Base-by-base conservation (phyloP, 1,140 invertebrate species). In the Hetaerina americana region DNA sequence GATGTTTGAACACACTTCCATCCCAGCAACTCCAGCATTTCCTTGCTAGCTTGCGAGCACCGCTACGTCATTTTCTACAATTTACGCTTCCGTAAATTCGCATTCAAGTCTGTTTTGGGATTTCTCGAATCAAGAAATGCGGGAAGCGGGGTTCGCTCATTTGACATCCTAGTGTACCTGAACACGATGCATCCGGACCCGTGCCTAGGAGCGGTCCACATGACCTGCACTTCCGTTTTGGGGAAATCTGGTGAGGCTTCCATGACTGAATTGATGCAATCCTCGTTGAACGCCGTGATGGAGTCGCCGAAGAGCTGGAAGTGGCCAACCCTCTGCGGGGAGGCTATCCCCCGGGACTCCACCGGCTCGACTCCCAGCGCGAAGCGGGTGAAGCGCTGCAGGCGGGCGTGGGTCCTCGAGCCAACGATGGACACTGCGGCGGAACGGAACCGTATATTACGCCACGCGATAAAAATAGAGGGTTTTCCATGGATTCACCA, bases 211-310 rank as follows among this genome's bases (percentile, higher is more conserved):
- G 95, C 93, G 68, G 88, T 90, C 95, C 95, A 97, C 86, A 95
- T 89, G 68, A 94, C 91, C 78, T 93, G 90, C 3, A 96, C 88
- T 80, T 96, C 92, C 0, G 90, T 90, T 80, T 96, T 96, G 0
- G 89, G 88, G 73, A 88, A 40, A 6, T 89, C 86, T 70, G 67
- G 25, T 2, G 25, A 26, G 1, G 87, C 85, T 77, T 96, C 91
- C 0, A 89, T 88, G 0, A 96, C 87, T 0, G 93, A 93, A 79
- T 96, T 94, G 0, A 92, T 84, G 78, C 95, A 96, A 71, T 92
- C 88, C 74, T 95, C 92, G 74, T 94, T 91, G 78, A 92, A 94
- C 73, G 86, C 86, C 2, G 89, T 89, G 26, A 90, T 80, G 0
- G 87, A 87, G 78, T 95, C 93, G 0, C 89, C 87, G 76, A 93